Base-by-base conservation (phyloP, 1,140 invertebrate genomes). In the Physella acuta region DNA sequence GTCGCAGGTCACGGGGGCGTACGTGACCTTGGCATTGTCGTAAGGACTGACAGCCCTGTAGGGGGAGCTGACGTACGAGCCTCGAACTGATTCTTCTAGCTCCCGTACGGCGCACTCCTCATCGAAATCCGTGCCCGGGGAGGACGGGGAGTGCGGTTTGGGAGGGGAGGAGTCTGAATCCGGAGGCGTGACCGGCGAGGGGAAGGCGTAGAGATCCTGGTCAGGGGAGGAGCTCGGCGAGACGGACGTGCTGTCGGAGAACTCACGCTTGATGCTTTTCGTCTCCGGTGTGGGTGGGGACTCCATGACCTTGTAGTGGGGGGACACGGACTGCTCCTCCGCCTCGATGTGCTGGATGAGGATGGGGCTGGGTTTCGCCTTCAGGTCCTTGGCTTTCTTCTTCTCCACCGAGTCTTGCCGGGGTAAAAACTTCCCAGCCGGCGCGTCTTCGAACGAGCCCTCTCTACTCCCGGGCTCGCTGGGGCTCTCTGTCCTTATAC, bases 101-200 rank as follows among this genome's bases (percentile, higher is more conserved):
- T 14, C 20, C 26, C 37, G 20, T 28, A 24, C 14, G 28, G 5
- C 30, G 39, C n/a, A 26, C 20, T 79, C 78, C 33, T 82, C 78
- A 59, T 78, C 76, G 51, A 79, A 76, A 67, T 80, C 79, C 11
- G 76, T 79, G 24, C 76, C 76, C 0, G 75, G 72, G 0, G 79
- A 81, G 8, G 81, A 82, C 0, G 82, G 82, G 4, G 82, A 83
- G 53, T 79, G 79, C n/a, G 82, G 80, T 70, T 82, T 80, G 33
- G 82, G 82, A 34, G 82, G 82, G 3, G 82, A 83, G 3, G 78
- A 78, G 58, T 82, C 79, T 0, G 79, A 82, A 55, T 83, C 82
- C 0, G 81, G 81, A 20, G 82, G 80, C 24, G 82, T 82, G 17
- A 82, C 82, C 3, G 81, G 82, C 1, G 79, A 82, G 16, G 80